A percentile compares a stretch with the other conserved stretches of the same genome.
phyloP scores from a whole-genome alignment of 2,888 invertebrate species.

The Alentia gelatinosa region DNA sequence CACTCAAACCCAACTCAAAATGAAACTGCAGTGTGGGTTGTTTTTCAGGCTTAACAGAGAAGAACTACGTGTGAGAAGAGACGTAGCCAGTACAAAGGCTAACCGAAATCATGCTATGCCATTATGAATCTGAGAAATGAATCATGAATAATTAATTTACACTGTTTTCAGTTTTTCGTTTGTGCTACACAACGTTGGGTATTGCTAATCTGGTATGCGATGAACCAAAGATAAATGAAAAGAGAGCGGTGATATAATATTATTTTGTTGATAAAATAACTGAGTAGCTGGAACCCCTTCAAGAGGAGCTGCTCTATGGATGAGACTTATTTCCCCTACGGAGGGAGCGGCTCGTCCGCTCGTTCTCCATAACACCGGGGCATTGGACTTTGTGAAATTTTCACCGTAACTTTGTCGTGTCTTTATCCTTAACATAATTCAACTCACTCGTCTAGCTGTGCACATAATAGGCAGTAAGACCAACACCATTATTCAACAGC shows the following conservation, averaged over 20 bases:
- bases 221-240: slow-evolving; percentile 46
- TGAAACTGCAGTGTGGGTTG: background rate
- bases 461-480: slow-evolving; percentile 49
- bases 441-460: slow-evolving; percentile 51
- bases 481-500: slow-evolving; percentile 30
- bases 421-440: slow-evolving; percentile 34
- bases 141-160: background rate
- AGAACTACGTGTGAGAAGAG: background rate
- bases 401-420: background rate
- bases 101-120: slow-evolving; percentile 46
- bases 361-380: background rate
- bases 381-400: slow-evolving; percentile 7
- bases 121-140: slow-evolving; percentile 35
- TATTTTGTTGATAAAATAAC: slow-evolving; percentile 8
- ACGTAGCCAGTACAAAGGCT: background rate
- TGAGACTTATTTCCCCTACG: slow-evolving; percentile 25
- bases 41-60: slow-evolving; percentile 2
- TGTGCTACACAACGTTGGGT: slow-evolving; percentile 49
- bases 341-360: background rate
- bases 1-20: slow-evolving; percentile 28
- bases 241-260: slow-evolving; percentile 14
- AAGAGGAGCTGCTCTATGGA: slow-evolving; percentile 1
- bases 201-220: slow-evolving; percentile 51
- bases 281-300: background rate
- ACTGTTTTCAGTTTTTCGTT: background rate